Conservation (phyloP, 2,888 invertebrate species). For the Hypolimnas misippus region DNA sequence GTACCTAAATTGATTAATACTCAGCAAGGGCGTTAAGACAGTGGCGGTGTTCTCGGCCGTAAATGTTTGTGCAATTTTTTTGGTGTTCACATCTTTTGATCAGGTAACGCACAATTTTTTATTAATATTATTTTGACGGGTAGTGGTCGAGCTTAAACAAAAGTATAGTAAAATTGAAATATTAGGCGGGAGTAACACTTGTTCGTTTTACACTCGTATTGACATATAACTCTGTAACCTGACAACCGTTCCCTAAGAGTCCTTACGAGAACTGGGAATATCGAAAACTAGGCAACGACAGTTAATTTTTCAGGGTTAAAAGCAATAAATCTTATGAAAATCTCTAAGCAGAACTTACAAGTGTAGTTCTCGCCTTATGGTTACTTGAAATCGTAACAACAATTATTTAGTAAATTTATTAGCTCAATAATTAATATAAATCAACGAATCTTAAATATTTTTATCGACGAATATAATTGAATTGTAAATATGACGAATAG, state of each 20-base stretch:
- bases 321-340: too few species aligned
- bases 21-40: conserved; percentile 26
- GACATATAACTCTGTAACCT: neutral
- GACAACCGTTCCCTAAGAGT: too few species aligned
- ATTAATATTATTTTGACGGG: conserved; percentile 14
- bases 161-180: neutral
- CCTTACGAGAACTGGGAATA: too few species aligned
- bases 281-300: too few species aligned
- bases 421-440: conserved; percentile 6
- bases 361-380: too few species aligned
- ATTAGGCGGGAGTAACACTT: too few species aligned
- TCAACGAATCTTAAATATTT: conserved; percentile 13
- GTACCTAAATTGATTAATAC: conserved; percentile 38
- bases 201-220: too few species aligned
- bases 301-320: too few species aligned
- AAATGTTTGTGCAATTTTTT: conserved; percentile 45
- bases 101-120: conserved; percentile 36
- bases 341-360: too few species aligned
- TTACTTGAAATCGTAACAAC: too few species aligned
- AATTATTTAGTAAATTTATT: neutral
- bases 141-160: conserved; percentile 13
- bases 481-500: too few species aligned
- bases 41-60: conserved; percentile 24
- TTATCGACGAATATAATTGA: neutral
- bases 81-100: conserved; percentile 46